phyloP scores from a whole-genome alignment of 1,140 invertebrate species.

The Glomeris maerens region DNA sequence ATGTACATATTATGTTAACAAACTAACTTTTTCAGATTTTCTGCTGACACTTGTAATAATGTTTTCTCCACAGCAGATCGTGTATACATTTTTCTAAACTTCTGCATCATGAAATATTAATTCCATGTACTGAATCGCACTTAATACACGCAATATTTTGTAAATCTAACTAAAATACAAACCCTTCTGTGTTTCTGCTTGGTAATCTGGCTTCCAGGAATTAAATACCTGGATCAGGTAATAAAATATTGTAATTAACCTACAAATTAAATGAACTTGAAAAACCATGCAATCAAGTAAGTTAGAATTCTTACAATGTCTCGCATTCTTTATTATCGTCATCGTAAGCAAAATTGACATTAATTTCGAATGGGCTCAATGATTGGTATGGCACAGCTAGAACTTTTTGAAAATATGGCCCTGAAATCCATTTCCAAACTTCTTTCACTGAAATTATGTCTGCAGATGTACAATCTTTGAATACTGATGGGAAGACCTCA shows the following conservation, averaged over 20 bases:
- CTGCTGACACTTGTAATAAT: constrained; percentile 18
- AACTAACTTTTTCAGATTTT: constrained; percentile 23
- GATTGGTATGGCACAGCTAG: constrained; percentile 33
- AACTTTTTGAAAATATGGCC: constrained; percentile 31
- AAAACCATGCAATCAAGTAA: no score
- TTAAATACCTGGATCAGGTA: not conserved
- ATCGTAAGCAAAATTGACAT: constrained; percentile 34
- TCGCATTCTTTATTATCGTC: constrained; percentile 39
- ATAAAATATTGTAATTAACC: not conserved
- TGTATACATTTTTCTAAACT: constrained; percentile 22
- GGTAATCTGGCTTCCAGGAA: constrained; percentile 14
- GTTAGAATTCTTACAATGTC: constrained; percentile 36
- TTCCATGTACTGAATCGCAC: not conserved
- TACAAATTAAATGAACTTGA: not conserved
- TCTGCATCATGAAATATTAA: not conserved
- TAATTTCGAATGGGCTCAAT: constrained; percentile 39
- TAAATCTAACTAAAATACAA: not conserved
- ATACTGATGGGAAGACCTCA: constrained; percentile 3
- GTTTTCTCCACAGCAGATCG: constrained; percentile 26
- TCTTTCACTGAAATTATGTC: constrained; percentile 42
- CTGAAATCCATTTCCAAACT: constrained; percentile 44
- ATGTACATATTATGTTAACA: not conserved
- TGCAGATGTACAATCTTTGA: constrained; percentile 14
- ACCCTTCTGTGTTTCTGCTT: not conserved
- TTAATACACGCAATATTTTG: not conserved